These are phyloP conservation scores for Callyntrura guangdongensis DNA, from an alignment of 2,888 invertebrate species.

Conservation along the genomic window DNA sequence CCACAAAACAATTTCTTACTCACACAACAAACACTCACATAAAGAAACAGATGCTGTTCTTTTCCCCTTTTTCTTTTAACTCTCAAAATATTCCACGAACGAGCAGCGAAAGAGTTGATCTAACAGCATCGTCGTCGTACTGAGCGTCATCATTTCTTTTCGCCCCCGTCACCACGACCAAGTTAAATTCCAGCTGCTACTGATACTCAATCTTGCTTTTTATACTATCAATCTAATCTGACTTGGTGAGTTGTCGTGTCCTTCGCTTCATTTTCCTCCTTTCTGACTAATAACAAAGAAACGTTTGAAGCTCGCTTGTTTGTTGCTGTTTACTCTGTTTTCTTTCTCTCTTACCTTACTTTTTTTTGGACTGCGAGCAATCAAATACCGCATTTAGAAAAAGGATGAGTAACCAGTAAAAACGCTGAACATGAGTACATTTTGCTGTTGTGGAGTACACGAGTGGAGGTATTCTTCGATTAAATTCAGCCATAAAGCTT, in stretches of 20 bases:
- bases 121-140: background rate
- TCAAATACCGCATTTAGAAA: slow-evolving; percentile 19
- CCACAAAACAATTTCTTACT: background rate
- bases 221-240: slow-evolving; percentile 32
- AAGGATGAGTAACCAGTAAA: slow-evolving; percentile 64
- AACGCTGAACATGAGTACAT: slow-evolving; percentile 16
- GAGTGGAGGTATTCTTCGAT: slow-evolving; percentile 52
- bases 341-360: too few species aligned
- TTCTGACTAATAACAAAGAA: slow-evolving; percentile 69
- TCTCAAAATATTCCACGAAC: slow-evolving; percentile 7
- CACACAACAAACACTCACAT: background rate
- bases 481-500: slow-evolving; percentile 11
- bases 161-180: slow-evolving; percentile 28
- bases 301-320: slow-evolving; percentile 58
- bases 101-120: background rate
- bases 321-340: background rate
- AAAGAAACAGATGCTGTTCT: slow-evolving; percentile 59
- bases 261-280: background rate
- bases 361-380: slow-evolving; percentile 33
- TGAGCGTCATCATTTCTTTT: background rate
- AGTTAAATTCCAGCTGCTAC: slow-evolving; percentile 55
- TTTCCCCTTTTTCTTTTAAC: slow-evolving; percentile 18
- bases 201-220: slow-evolving; percentile 15
- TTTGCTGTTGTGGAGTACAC: background rate
- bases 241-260: slow-evolving; percentile 7